Base-by-base conservation (phyloP, 2,113 vertebrate species). In the Synodontis membranacea region DNA sequence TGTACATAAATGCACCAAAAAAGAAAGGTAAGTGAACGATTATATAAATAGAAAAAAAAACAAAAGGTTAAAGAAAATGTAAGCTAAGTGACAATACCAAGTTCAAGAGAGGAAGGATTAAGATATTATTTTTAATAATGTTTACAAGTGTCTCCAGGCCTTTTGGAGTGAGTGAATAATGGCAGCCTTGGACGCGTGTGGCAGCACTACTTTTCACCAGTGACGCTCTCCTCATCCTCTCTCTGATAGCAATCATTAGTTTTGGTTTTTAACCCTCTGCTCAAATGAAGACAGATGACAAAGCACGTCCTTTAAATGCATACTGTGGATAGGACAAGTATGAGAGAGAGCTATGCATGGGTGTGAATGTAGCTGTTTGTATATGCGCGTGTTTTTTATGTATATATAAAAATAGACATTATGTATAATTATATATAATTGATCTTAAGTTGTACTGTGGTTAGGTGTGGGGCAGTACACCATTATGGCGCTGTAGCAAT, bases 121-220 rank as follows among this genome's bases (percentile, higher is more conserved):
- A 96, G 96, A 96, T 96, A 97, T 97, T 97, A 96, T 97, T 97
- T 97, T 96, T 97, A 97, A 97, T 97, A 97, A 96, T 96, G 96
- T 97, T 97, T 97, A 97, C 96, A 97, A 96, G 96, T 96, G 94
- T 95, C 95, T 96, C 95, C 94, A 95, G 95, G 95, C 95, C 95
- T 95, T 96, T 97, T 95, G 80, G 94, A 95, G 94, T 75, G 91
- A 58, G 95, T 97, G 96, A 97, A 96, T 96, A 96, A 97, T 97
- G 96, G 94, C 95, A 95, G 94, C 96, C 96, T 95, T 96, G 96
- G 96, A 91, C 92, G 92, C 92, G 94, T 94, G 93, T 96, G 96
- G 96, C 96, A 97, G 95, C 93, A 91, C 95, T 94, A 96, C 96
- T 96, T 96, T 96, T 97, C 96, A 97, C 93, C 95, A 94, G 94